Conservation (phyloP, 2,888 invertebrate species). For the Euzophera pinguis region DNA sequence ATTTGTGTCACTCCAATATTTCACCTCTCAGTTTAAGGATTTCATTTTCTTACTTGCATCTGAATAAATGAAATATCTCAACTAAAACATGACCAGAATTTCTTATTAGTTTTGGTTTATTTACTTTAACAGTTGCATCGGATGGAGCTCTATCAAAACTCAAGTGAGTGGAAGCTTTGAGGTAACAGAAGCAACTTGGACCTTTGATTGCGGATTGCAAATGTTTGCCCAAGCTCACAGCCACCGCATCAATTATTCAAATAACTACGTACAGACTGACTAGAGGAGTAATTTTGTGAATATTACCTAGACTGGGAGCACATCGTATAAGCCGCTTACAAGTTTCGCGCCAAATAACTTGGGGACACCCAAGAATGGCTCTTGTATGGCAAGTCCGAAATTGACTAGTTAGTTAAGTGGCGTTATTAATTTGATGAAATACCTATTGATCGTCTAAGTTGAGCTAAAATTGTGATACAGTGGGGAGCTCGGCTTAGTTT, state of each 20-base stretch:
- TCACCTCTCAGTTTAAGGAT: neutral
- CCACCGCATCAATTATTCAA: constrained; percentile 72
- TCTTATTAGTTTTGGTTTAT: constrained; percentile 2
- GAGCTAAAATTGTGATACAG: constrained; percentile 20
- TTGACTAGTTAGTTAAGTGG: constrained; percentile 43
- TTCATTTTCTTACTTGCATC: neutral
- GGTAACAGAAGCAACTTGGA: constrained; percentile 51
- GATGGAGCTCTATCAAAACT: constrained; percentile 26
- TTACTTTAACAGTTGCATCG: constrained; percentile 7
- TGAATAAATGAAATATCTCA: neutral
- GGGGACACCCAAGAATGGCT: constrained; percentile 45
- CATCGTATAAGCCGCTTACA: constrained; percentile 69
- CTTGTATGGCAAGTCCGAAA: constrained; percentile 40
- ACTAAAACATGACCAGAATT: neutral
- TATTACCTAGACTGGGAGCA: constrained; percentile 52
- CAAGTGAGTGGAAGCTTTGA: constrained; percentile 41
- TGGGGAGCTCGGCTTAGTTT: neutral
- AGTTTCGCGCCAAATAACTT: constrained; percentile 61
- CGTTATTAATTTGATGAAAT: constrained; percentile 57
- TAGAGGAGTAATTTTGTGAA: constrained; percentile 65
- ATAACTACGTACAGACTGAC: constrained; percentile 61
- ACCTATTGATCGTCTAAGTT: constrained; percentile 45
- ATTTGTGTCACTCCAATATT: constrained; percentile 3
- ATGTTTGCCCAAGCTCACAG: constrained; percentile 66
- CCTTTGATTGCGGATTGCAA: constrained; percentile 72